These are phyloP conservation scores for Gambusia holbrooki DNA, from an alignment of 2,113 vertebrate species.

Conservation along the genomic window DNA sequence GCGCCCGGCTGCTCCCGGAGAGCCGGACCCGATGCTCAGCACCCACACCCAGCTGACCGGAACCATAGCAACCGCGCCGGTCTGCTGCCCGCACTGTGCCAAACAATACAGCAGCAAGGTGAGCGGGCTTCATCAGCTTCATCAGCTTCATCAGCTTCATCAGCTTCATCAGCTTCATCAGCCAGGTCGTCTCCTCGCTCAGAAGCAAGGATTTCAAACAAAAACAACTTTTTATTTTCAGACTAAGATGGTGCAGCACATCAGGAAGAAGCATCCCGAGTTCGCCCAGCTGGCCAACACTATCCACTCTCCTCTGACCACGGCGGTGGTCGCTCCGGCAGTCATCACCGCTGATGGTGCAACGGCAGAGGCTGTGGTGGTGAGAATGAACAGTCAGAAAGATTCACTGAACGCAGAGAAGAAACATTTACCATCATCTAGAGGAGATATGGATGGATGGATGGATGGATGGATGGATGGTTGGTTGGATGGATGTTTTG, in stretches of 20 bases:
- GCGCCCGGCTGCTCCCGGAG: constrained; percentile 91
- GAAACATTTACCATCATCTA: too few species aligned
- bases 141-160: neutral
- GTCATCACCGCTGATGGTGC: constrained; percentile 87
- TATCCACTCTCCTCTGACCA: constrained; percentile 84
- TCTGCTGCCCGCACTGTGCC: constrained; percentile 97
- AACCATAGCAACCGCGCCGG: constrained; percentile 93
- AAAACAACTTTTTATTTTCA: constrained; percentile 47
- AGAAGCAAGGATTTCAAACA: neutral
- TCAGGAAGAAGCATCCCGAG: constrained; percentile 96
- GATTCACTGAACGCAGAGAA: too few species aligned
- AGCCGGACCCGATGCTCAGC: constrained; percentile 97
- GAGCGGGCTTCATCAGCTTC: neutral
- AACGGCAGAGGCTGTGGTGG: constrained; percentile 91
- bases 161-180: neutral
- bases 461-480: too few species aligned
- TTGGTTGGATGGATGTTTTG: too few species aligned
- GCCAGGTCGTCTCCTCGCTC: neutral
- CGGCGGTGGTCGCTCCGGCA: constrained; percentile 87
- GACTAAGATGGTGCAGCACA: constrained; percentile 99
- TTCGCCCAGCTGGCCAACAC: constrained; percentile 86
- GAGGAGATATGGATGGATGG: too few species aligned
- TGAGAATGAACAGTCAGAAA: constrained; percentile 69
- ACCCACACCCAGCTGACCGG: constrained; percentile 98
- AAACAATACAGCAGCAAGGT: constrained; percentile 99